phyloP scores from a whole-genome alignment of 1,140 invertebrate genomes.

The Argopecten irradians region DNA sequence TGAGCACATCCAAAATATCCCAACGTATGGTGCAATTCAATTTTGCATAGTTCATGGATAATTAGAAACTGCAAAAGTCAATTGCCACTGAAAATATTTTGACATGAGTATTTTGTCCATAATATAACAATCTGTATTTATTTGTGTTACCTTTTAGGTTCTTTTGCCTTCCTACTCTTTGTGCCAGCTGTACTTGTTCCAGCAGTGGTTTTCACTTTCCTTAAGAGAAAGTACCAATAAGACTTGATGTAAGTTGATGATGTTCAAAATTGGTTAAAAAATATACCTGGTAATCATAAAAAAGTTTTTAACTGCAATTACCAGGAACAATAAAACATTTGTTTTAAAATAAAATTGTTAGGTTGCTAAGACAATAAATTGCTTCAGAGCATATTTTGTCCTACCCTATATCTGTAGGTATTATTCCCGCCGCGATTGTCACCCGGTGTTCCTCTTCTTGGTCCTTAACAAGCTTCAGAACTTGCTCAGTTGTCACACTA shows the following conservation, averaged over 20 bases:
- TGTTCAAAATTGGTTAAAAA: too few relatives aligned
- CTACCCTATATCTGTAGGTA: conserved; percentile 48
- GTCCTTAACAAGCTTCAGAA: conserved; percentile 56
- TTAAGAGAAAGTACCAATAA: not conserved
- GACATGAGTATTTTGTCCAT: not conserved
- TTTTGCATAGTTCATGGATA: too few relatives aligned
- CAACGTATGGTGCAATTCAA: too few relatives aligned
- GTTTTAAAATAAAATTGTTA: too few relatives aligned
- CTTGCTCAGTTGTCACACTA: conserved; percentile 51
- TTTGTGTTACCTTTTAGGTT: conserved; percentile 49
- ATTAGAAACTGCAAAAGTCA: too few relatives aligned
- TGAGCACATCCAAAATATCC: too few relatives aligned
- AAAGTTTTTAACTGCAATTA: too few relatives aligned
- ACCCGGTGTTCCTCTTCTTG: conserved; percentile 59
- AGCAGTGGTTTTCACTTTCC: not conserved
- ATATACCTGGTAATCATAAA: too few relatives aligned
- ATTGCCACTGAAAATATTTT: conserved; percentile 17
- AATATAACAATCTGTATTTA: not conserved
- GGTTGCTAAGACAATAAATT: too few relatives aligned
- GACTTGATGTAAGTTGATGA: not conserved
- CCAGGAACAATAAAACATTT: too few relatives aligned
- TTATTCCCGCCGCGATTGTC: conserved; percentile 57
- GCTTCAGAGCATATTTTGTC: not conserved
- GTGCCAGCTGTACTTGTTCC: not conserved
- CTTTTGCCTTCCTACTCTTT: conserved; percentile 45